Conservation (phyloP, 2,888 invertebrate genomes). For the Unio pictorum region DNA sequence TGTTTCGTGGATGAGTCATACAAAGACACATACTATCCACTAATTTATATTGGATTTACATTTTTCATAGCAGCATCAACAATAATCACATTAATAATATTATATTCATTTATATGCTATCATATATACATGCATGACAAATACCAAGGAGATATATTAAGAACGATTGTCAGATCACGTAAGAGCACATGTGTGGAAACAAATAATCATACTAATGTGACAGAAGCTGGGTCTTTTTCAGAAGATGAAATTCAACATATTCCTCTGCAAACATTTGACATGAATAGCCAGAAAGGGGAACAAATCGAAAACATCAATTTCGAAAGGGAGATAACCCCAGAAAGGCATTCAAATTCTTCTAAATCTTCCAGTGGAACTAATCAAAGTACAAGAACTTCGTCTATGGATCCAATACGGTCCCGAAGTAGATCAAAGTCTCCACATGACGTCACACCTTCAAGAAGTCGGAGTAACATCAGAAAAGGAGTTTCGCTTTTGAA, state of each 20-base stretch:
- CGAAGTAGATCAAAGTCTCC: too few relatives aligned
- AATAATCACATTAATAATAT: conserved; percentile 19
- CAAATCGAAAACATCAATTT: too few relatives aligned
- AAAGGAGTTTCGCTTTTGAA: background rate
- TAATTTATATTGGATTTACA: conserved; percentile 39
- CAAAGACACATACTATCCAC: conserved; percentile 21
- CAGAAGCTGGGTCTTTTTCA: too few relatives aligned
- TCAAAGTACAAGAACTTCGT: too few relatives aligned
- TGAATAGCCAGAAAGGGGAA: too few relatives aligned
- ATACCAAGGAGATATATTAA: background rate
- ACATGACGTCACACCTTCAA: background rate
- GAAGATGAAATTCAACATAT: too few relatives aligned
- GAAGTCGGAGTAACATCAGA: background rate
- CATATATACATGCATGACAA: conserved; percentile 22
- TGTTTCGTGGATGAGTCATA: conserved; percentile 45
- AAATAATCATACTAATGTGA: background rate
- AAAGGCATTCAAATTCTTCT: too few relatives aligned
- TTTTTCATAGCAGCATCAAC: conserved; percentile 23
- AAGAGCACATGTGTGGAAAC: background rate
- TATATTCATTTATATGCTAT: conserved; percentile 25
- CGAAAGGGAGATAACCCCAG: too few relatives aligned
- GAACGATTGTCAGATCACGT: background rate
- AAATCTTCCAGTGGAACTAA: too few relatives aligned
- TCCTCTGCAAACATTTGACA: background rate
- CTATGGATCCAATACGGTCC: too few relatives aligned